Evolutionary conservation across 2,888 invertebrate species (phyloP).

Genomic region (Cantharis rufa): DNA sequence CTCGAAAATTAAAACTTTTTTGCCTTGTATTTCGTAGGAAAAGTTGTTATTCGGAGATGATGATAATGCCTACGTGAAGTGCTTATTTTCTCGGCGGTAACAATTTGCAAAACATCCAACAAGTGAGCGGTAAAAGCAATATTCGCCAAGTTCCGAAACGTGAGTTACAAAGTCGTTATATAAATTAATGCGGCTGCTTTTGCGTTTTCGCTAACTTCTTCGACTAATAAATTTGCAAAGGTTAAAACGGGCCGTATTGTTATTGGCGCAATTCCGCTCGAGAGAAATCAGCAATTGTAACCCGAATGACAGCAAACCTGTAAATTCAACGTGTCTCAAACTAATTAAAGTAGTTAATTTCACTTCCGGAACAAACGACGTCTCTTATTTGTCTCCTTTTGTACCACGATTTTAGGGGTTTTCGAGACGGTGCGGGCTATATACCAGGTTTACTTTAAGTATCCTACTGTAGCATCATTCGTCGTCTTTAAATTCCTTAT

Average conservation of each 20-base stretch:
- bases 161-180: constrained; percentile 38
- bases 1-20: background rate
- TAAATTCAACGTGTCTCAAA: constrained; percentile 57
- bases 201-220: constrained; percentile 36
- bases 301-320: constrained; percentile 50
- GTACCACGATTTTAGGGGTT: constrained; percentile 39
- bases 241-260: constrained; percentile 48
- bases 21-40: background rate
- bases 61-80: constrained; percentile 16
- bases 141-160: constrained; percentile 34
- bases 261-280: constrained; percentile 47
- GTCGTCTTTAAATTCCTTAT: background rate
- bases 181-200: constrained; percentile 41
- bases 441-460: constrained; percentile 14
- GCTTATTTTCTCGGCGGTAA: constrained; percentile 22
- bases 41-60: constrained; percentile 16
- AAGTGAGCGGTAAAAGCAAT: constrained; percentile 36
- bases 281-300: constrained; percentile 48
- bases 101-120: constrained; percentile 30
- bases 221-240: constrained; percentile 46
- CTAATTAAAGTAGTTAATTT: constrained; percentile 59
- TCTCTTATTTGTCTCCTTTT: constrained; percentile 53
- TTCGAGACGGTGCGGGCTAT: constrained; percentile 37
- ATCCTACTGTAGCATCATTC: background rate
- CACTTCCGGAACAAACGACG: constrained; percentile 55